Evolutionary conservation across 35 echinoderm and acorn worm species (phyloP).

Genomic region (Heliocidaris erythrogramma): DNA sequence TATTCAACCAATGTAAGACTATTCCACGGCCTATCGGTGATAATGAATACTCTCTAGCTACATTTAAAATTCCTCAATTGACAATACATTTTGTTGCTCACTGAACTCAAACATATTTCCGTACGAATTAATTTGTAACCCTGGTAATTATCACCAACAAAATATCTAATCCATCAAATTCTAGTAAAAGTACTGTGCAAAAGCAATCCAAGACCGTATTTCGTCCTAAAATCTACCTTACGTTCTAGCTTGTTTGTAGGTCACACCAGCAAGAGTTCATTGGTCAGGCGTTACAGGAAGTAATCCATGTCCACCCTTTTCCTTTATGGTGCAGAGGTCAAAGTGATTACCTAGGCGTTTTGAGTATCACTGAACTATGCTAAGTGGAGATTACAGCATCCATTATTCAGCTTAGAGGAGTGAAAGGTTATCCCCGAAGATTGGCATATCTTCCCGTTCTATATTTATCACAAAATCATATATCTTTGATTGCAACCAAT

Average conservation of each 20-base stretch:
- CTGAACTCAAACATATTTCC: too few relatives aligned
- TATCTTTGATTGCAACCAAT: background rate
- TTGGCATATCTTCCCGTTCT: background rate
- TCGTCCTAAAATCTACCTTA: too few relatives aligned
- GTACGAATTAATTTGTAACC: too few relatives aligned
- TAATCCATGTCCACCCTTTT: slow-evolving; percentile 8
- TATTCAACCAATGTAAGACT: too few relatives aligned
- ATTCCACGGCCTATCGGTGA: too few relatives aligned
- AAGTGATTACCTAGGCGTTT: background rate
- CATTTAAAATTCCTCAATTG: too few relatives aligned
- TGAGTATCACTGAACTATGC: slow-evolving; percentile 1
- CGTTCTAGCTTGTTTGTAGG: background rate
- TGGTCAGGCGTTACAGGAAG: background rate
- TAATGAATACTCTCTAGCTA: too few relatives aligned
- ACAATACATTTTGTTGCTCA: too few relatives aligned
- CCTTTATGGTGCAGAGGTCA: background rate
- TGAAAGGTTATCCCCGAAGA: background rate
- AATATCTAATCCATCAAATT: too few relatives aligned
- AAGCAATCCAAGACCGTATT: too few relatives aligned
- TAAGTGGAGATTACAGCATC: background rate
- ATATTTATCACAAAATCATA: background rate
- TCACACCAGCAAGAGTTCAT: background rate
- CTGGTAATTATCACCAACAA: too few relatives aligned
- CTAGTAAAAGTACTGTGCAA: too few relatives aligned
- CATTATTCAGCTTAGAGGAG: background rate